These are phyloP conservation scores for Mionectes macconnelli DNA, from an alignment of 2,113 vertebrate species.

Conservation along the genomic window DNA sequence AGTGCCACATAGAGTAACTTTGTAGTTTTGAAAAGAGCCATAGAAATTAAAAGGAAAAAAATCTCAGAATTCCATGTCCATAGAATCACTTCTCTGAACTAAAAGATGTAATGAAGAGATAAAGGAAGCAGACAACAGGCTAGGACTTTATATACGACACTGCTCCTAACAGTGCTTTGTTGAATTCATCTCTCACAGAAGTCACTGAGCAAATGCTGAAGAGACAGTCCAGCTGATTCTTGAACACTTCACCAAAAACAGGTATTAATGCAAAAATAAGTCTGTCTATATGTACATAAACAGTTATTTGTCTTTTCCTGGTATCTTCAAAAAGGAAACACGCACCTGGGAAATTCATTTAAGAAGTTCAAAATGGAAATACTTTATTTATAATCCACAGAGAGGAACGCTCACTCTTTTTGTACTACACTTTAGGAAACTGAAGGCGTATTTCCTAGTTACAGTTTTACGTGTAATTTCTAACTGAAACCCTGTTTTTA, in stretches of 20 bases:
- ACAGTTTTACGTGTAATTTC: not conserved
- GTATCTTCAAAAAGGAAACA: slow-evolving; percentile 29
- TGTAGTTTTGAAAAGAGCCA: not conserved
- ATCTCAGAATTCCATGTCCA: not conserved
- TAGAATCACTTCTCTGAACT: not conserved
- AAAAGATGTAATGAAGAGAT: not conserved
- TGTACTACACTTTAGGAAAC: not conserved
- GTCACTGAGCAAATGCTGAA: not conserved
- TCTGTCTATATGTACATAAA: not conserved
- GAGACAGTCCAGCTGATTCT: not conserved
- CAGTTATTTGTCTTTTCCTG: not conserved
- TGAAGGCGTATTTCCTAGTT: not conserved
- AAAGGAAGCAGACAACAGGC: not conserved
- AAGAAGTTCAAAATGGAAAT: slow-evolving; percentile 20
- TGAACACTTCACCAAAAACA: not conserved
- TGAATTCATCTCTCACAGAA: not conserved
- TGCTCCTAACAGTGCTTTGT: not conserved
- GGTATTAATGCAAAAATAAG: not conserved
- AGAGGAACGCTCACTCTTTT: not conserved
- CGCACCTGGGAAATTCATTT: slow-evolving; percentile 10
- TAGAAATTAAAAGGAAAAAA: not conserved
- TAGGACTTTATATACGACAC: not conserved
- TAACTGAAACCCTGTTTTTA: not conserved
- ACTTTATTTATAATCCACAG: not conserved
- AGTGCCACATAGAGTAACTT: not conserved